Evolutionary conservation across 2,113 vertebrate genomes (phyloP).

Genomic region (Daboia siamensis): DNA sequence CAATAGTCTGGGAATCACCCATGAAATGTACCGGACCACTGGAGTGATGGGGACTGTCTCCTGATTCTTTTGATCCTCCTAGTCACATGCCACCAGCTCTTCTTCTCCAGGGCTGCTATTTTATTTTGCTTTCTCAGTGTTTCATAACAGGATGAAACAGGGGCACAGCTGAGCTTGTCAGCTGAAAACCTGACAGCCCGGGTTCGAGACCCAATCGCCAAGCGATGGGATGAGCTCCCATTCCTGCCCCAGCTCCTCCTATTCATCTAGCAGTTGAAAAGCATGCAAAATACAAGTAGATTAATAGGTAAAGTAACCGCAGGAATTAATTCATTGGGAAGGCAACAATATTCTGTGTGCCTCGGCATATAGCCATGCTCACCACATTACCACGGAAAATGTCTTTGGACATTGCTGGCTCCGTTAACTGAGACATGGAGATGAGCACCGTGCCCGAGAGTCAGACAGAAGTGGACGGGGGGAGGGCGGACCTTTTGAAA

Average conservation of each 20-base stretch:
- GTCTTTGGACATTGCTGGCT: not conserved
- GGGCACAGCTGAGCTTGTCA: not conserved
- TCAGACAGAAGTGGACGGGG: not conserved
- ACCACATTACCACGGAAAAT: too few species aligned
- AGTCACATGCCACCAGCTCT: not conserved
- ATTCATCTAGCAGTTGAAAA: not conserved
- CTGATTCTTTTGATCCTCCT: not conserved
- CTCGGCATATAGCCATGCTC: too few species aligned
- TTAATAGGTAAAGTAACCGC: not conserved
- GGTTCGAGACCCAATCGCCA: not conserved
- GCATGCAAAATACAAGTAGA: not conserved
- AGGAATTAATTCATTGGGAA: not conserved
- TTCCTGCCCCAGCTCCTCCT: not conserved
- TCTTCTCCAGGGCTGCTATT: not conserved
- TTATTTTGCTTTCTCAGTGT: not conserved
- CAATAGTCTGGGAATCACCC: not conserved
- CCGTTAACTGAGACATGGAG: not conserved
- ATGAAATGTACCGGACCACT: not conserved
- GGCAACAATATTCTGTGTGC: not conserved
- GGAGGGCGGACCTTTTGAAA: not conserved
- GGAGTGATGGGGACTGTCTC: not conserved
- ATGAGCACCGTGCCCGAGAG: not conserved
- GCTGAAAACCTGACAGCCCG: not conserved
- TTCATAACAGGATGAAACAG: not conserved
- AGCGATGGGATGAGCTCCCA: not conserved